Percentiles rank a stretch among this genome's conserved stretches.
Conservation (phyloP, 2,888 invertebrate genomes). For the Caenorhabditis sp. region DNA sequence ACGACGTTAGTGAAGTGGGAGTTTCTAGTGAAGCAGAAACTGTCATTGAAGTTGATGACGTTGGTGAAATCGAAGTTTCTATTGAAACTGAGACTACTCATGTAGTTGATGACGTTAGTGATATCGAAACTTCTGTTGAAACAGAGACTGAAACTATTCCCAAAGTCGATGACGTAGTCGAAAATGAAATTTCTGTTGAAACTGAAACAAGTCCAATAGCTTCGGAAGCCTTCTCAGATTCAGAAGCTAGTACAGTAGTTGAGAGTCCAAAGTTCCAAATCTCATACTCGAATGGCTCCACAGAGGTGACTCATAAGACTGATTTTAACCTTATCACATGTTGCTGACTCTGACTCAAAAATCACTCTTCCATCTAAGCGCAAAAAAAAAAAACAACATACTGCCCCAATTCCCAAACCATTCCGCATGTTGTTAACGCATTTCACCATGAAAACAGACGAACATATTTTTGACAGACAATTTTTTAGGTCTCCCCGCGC, state of each 20-base stretch:
- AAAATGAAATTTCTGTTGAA: neutral
- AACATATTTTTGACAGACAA: neutral
- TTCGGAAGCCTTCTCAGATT: neutral
- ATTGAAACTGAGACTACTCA: too few species aligned
- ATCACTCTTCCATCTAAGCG: neutral
- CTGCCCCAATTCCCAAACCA: neutral
- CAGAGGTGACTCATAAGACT: neutral
- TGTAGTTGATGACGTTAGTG: too few species aligned
- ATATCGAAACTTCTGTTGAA: too few species aligned
- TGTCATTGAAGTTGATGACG: too few species aligned
- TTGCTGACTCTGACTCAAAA: neutral
- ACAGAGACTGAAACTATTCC: too few species aligned
- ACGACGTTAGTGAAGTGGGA: too few species aligned
- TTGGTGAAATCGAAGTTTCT: too few species aligned
- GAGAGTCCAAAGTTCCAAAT: neutral
- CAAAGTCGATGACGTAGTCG: too few species aligned
- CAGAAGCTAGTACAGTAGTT: conserved; percentile 4
- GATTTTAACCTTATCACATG: neutral
- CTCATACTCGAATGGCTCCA: neutral
- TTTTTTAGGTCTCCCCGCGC: neutral
- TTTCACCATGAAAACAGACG: too few species aligned
- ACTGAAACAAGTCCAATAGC: neutral
- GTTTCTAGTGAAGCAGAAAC: too few species aligned
- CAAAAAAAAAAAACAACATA: neutral
- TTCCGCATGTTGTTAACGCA: neutral